Evolutionary conservation across 2,797 vertebrate species (phyloP).

Genomic region (Sternotherus odoratus): DNA sequence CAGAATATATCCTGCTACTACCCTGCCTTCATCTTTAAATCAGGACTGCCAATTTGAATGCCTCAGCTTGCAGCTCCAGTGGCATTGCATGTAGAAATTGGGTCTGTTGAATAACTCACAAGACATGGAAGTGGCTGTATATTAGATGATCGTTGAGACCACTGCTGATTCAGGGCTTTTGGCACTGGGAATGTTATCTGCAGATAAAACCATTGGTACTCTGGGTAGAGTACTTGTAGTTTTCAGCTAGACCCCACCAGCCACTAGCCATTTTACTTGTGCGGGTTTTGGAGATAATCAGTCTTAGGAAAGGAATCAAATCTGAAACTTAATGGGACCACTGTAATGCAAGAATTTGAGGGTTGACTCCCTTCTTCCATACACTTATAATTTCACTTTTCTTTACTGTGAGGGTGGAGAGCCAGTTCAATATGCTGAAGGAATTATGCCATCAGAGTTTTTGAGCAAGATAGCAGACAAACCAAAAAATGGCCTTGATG

Average conservation of each 20-base stretch:
- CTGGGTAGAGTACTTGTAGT: not conserved
- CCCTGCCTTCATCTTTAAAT: not conserved
- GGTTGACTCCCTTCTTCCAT: not conserved
- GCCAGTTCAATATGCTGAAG: slow-evolving; percentile 35
- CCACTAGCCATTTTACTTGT: not conserved
- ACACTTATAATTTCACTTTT: slow-evolving; percentile 1
- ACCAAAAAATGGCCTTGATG: slow-evolving; percentile 27
- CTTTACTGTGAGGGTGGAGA: slow-evolving; percentile 1
- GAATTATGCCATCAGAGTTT: slow-evolving; percentile 31
- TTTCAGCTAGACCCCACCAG: fast-evolving
- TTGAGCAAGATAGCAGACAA: slow-evolving; percentile 26
- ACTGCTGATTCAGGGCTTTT: not conserved
- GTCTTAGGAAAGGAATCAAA: slow-evolving; percentile 1
- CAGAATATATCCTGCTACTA: not conserved
- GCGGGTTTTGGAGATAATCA: not conserved
- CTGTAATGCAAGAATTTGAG: slow-evolving; percentile 18
- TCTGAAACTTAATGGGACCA: slow-evolving; percentile 31
- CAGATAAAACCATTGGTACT: not conserved
- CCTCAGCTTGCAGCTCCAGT: not conserved
- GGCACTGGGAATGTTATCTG: not conserved
- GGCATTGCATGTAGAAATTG: fast-evolving
- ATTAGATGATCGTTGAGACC: not conserved
- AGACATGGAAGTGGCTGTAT: not conserved
- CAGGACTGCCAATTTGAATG: not conserved
- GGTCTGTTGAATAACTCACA: not conserved